A percentile compares a stretch with the other conserved stretches of the same genome.
phyloP scores from a whole-genome alignment of 1,140 invertebrate genomes.

The Achroia grisella region DNA sequence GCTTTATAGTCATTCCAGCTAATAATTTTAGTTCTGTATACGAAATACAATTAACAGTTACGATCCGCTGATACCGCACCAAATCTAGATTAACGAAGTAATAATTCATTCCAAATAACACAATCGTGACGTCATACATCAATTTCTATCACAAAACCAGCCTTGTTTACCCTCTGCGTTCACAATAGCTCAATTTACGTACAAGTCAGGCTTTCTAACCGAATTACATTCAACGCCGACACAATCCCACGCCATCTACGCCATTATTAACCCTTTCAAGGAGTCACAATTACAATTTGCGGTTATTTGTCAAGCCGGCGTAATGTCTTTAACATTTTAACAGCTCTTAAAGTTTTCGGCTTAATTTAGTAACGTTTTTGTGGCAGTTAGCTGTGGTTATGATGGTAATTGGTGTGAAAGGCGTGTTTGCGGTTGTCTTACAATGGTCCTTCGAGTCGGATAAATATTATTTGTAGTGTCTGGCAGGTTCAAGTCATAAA shows the following conservation, averaged over 20 bases:
- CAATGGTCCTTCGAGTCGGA: conserved; percentile 1
- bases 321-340: conserved; percentile 43
- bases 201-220: conserved; percentile 44
- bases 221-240: conserved; percentile 37
- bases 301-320: conserved; percentile 54
- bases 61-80: no score
- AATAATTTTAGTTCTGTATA: no score
- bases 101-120: no score
- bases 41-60: no score
- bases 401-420: conserved; percentile 16
- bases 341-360: conserved; percentile 38
- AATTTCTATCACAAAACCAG: conserved; percentile 8
- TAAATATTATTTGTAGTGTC: no score
- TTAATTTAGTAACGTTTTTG: conserved; percentile 50
- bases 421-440: conserved; percentile 28
- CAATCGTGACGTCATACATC: conserved; percentile 4
- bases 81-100: no score
- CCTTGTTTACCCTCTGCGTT: conserved; percentile 24
- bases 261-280: conserved; percentile 65
- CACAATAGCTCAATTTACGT: conserved; percentile 63
- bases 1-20: no score
- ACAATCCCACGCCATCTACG: conserved; percentile 48
- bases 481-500: no score
- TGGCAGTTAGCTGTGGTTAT: conserved; percentile 14
- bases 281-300: conserved; percentile 62